Percentiles rank a stretch among this genome's conserved stretches.
Evolutionary conservation across 2,797 vertebrate genomes (phyloP).

Genomic region (Orestias chungarensis): DNA sequence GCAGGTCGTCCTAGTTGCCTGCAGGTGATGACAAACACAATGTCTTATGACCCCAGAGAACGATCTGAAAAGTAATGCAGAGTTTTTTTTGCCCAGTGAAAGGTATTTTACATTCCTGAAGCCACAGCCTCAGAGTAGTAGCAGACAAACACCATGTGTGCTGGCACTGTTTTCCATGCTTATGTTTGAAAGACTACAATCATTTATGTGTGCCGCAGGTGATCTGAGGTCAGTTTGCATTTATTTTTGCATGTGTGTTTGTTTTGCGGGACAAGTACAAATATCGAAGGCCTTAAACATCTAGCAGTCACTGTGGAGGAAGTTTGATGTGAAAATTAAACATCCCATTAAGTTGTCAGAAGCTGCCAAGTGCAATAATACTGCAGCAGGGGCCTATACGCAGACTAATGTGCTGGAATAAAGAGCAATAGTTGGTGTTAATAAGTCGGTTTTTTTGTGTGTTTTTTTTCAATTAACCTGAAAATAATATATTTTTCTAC

Average conservation of each 20-base stretch:
- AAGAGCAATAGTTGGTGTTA: background rate
- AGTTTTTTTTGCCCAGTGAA: background rate
- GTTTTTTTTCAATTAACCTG: background rate
- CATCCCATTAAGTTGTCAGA: constrained; percentile 3
- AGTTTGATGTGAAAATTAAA: background rate
- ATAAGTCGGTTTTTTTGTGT: background rate
- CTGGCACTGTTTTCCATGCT: constrained; percentile 11
- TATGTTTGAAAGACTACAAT: constrained; percentile 38
- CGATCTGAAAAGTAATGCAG: constrained; percentile 9
- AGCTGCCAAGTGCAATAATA: constrained; percentile 21
- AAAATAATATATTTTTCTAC: background rate
- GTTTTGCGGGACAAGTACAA: constrained; percentile 38
- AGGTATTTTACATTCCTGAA: constrained; percentile 13
- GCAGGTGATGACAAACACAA: constrained; percentile 60
- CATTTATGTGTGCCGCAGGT: constrained; percentile 42
- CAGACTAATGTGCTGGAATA: background rate
- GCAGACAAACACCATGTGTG: constrained; percentile 11
- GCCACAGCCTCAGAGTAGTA: constrained; percentile 2
- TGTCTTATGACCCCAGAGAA: constrained; percentile 31
- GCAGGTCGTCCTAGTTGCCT: constrained; percentile 56
- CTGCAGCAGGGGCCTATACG: constrained; percentile 72
- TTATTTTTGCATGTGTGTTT: constrained; percentile 46
- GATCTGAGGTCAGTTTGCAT: constrained; percentile 35
- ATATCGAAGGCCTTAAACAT: constrained; percentile 50
- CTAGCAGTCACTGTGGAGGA: background rate